phyloP scores from a whole-genome alignment of 2,888 invertebrate genomes.

The Imbricaverruca yamaguchii region DNA sequence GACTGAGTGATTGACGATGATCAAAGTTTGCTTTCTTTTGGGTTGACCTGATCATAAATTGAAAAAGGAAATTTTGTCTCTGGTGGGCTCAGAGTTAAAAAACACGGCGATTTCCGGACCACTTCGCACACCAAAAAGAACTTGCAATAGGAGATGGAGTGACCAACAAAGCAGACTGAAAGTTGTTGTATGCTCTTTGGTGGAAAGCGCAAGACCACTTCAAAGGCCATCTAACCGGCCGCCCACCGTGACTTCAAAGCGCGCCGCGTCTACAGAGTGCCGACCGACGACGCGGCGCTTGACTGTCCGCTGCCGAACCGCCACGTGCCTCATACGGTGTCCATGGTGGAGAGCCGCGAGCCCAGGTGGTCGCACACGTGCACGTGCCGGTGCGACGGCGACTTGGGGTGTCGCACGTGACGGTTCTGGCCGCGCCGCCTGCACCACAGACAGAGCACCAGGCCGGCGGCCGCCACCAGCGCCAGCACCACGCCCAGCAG shows the following conservation, averaged over 20 bases:
- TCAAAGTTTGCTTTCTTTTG: no score
- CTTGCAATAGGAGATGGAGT: no score
- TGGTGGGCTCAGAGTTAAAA: no score
- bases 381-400: conserved; percentile 27
- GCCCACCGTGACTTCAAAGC: neutral
- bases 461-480: conserved; percentile 45
- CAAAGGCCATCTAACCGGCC: neutral
- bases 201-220: neutral
- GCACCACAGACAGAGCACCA: conserved; percentile 50
- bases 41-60: no score
- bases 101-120: no score
- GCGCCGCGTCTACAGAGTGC: neutral
- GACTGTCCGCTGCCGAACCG: neutral
- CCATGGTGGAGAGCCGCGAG: conserved; percentile 33
- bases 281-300: neutral
- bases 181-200: no score
- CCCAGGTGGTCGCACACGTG: conserved; percentile 33
- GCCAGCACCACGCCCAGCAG: conserved; percentile 46
- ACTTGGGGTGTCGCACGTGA: conserved; percentile 29
- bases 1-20: no score
- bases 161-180: no score
- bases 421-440: conserved; percentile 39
- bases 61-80: no score
- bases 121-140: no score
- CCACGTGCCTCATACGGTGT: conserved; percentile 30